These are phyloP conservation scores for Cochlearius cochlearius DNA, from an alignment of 2,113 vertebrate species.

Conservation along the genomic window DNA sequence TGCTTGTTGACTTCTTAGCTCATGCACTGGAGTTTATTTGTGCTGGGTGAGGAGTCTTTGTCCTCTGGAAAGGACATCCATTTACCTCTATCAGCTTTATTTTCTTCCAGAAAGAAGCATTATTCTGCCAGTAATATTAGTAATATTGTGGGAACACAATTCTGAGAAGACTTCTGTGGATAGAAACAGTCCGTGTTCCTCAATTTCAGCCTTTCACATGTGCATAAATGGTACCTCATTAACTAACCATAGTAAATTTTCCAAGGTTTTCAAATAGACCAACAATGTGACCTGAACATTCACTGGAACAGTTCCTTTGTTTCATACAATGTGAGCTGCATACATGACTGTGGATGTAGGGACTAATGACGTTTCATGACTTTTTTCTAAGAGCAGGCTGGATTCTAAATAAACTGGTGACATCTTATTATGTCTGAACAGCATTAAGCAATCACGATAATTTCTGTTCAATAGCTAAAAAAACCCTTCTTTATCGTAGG, in stretches of 20 bases:
- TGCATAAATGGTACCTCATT: background rate
- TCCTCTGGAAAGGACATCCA: background rate
- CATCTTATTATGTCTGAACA: background rate
- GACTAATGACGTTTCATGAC: background rate
- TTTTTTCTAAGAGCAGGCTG: background rate
- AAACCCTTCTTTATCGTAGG: background rate
- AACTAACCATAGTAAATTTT: background rate
- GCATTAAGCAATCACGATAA: background rate
- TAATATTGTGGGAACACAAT: background rate
- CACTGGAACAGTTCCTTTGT: background rate
- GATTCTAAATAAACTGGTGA: background rate
- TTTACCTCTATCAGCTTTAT: no score
- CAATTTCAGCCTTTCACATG: background rate
- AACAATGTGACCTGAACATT: background rate
- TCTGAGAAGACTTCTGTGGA: background rate
- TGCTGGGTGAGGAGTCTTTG: accelerated
- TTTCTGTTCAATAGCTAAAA: background rate
- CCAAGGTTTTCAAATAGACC: background rate
- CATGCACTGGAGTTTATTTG: background rate
- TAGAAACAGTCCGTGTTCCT: background rate
- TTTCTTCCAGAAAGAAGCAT: no score
- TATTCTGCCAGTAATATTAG: no score
- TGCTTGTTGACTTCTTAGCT: background rate
- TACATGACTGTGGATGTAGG: background rate
- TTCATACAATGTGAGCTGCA: background rate